Evolutionary conservation across 2,797 vertebrate species (phyloP).

Genomic region (Momotus momota): DNA sequence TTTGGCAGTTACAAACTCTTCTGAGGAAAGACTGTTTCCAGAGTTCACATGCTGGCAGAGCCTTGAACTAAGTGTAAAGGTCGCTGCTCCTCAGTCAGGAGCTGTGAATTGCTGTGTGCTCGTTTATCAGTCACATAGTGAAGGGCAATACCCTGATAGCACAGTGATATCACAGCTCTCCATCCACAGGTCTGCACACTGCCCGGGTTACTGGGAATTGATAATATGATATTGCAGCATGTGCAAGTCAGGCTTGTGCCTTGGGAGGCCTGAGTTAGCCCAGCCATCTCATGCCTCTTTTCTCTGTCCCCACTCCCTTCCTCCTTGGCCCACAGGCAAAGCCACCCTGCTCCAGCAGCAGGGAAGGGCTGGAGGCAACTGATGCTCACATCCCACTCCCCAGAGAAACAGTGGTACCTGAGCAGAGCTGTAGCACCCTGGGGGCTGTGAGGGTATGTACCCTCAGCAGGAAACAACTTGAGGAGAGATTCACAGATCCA

Average conservation of each 20-base stretch:
- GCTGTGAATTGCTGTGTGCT: background rate
- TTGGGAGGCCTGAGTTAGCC: background rate
- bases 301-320: background rate
- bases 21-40: constrained; percentile 32
- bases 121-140: background rate
- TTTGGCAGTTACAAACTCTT: background rate
- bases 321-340: background rate
- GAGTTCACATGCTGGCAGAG: constrained; percentile 17
- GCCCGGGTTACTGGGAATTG: background rate
- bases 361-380: background rate
- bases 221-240: background rate
- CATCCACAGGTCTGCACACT: accelerated
- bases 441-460: background rate
- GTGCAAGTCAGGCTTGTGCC: background rate
- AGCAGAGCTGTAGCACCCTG: background rate
- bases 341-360: accelerated
- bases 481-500: background rate
- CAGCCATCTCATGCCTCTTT: background rate
- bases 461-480: background rate
- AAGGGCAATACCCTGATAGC: background rate
- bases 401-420: accelerated
- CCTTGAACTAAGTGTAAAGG: constrained; percentile 12
- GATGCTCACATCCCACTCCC: accelerated
- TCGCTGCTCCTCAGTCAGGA: background rate
- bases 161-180: accelerated